These are phyloP conservation scores for Astyanax mexicanus DNA, from an alignment of 2,797 vertebrate genomes.

Conservation along the genomic window DNA sequence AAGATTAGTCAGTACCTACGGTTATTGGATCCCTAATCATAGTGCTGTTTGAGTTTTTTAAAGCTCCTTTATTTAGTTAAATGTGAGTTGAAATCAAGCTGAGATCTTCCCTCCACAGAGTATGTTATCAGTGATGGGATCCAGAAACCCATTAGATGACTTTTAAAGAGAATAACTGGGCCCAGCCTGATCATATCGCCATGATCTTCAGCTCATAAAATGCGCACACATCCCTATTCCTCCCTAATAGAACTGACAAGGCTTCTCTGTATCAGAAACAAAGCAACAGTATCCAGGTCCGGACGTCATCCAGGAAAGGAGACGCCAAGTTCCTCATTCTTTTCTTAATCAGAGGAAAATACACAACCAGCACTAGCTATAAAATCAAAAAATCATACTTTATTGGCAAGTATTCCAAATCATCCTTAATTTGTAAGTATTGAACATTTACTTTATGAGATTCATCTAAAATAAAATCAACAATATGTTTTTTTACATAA, in stretches of 20 bases:
- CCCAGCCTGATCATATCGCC: background rate
- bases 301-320: background rate
- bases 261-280: background rate
- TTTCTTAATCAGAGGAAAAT: background rate
- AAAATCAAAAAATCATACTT: too few relatives aligned
- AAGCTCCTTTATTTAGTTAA: too few relatives aligned
- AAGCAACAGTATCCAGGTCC: background rate
- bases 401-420: too few relatives aligned
- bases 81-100: background rate
- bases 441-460: too few relatives aligned
- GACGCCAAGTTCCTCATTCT: constrained; percentile 4
- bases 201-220: background rate
- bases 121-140: constrained; percentile 5
- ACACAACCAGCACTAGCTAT: too few relatives aligned
- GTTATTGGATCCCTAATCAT: too few relatives aligned
- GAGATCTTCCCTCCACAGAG: background rate
- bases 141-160: constrained; percentile 31
- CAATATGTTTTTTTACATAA: too few relatives aligned
- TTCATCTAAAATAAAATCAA: too few relatives aligned
- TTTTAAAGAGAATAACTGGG: background rate
- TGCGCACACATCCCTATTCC: background rate
- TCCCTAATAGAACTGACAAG: background rate
- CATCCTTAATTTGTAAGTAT: too few relatives aligned
- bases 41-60: too few relatives aligned
- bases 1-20: too few relatives aligned